A percentile compares a stretch with the other conserved stretches of the same genome.
phyloP scores from a whole-genome alignment of 2,797 vertebrate species.

The Telmatherina bonti region DNA sequence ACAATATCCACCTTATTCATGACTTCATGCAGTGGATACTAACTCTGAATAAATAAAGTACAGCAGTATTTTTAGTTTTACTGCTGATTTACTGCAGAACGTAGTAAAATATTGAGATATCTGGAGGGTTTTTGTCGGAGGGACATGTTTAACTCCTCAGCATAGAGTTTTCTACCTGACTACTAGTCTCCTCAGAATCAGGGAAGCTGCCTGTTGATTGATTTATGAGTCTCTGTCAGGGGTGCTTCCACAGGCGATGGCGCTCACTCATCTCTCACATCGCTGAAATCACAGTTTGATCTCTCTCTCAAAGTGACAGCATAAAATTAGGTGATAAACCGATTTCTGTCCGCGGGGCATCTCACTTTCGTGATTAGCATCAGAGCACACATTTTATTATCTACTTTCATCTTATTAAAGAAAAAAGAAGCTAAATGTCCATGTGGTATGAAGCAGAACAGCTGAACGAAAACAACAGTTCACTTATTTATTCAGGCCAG shows the following conservation, averaged over 20 bases:
- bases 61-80: too few relatives aligned
- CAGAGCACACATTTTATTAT: not conserved
- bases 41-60: too few relatives aligned
- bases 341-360: constrained; percentile 44
- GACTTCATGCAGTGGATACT: too few relatives aligned
- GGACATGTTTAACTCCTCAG: not conserved
- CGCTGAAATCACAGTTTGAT: constrained; percentile 39
- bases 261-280: constrained; percentile 61
- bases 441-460: not conserved
- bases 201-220: constrained; percentile 32
- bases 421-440: not conserved
- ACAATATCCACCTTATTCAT: too few relatives aligned
- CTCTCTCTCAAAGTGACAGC: constrained; percentile 48
- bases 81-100: too few relatives aligned
- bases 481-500: not conserved
- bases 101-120: too few relatives aligned
- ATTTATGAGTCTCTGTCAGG: constrained; percentile 67
- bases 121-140: too few relatives aligned
- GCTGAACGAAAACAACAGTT: not conserved
- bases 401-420: not conserved
- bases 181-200: constrained; percentile 21
- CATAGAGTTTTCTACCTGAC: too few relatives aligned
- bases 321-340: constrained; percentile 54
- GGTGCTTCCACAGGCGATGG: constrained; percentile 50
- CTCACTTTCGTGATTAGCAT: constrained; percentile 50